Conservation (phyloP, 2,888 invertebrate species). For the Aspidiotus destructor region DNA sequence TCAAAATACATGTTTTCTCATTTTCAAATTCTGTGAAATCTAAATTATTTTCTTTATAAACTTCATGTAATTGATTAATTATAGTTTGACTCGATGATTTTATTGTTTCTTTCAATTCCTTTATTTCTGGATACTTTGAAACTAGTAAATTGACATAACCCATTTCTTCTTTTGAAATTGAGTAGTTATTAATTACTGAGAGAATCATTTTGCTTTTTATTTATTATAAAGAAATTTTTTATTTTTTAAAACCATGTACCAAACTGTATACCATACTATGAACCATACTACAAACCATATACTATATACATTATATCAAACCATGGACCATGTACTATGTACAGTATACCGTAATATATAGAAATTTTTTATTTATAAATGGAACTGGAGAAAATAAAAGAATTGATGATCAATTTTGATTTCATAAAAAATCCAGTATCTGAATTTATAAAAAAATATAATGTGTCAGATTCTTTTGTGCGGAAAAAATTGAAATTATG, state of each 20-base stretch:
- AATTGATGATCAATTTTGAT: slow-evolving; percentile 4
- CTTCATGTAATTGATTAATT: slow-evolving; percentile 4
- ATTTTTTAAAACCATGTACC: slow-evolving; percentile 1
- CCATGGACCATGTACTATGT: slow-evolving; percentile 3
- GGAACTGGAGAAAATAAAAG: neutral
- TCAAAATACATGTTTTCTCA: slow-evolving; percentile 4
- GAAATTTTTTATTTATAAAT: slow-evolving; percentile 2
- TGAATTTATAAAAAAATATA: slow-evolving; percentile 2
- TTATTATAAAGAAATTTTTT: neutral
- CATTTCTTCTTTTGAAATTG: slow-evolving; percentile 2
- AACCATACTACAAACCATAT: neutral
- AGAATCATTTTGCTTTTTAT: neutral
- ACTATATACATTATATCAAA: neutral
- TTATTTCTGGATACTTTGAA: neutral
- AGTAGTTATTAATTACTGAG: slow-evolving; percentile 4
- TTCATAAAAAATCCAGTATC: slow-evolving; percentile 4
- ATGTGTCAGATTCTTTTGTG: slow-evolving; percentile 4
- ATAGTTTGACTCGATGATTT: slow-evolving; percentile 4
- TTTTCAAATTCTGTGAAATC: slow-evolving; percentile 2
- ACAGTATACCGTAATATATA: neutral
- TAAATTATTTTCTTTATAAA: slow-evolving; percentile 1
- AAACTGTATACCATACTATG: neutral
- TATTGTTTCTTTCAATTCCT: neutral
- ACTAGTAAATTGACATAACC: slow-evolving; percentile 1
- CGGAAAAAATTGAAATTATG: neutral